These are phyloP conservation scores for Vesta saturnalis DNA, from an alignment of 2,888 invertebrate genomes.

Conservation along the genomic window DNA sequence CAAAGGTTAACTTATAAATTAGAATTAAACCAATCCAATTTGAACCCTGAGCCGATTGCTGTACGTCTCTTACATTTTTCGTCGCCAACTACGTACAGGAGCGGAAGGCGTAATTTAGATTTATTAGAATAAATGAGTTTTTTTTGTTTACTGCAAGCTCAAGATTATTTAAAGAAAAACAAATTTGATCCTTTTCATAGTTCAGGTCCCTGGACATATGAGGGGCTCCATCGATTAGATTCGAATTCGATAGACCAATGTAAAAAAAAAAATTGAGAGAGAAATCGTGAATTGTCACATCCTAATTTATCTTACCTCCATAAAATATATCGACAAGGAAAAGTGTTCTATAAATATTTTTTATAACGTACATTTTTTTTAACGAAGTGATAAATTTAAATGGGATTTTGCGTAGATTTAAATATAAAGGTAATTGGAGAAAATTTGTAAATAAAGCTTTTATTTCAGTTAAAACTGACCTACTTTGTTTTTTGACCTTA, in stretches of 20 bases:
- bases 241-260: slow-evolving; percentile 15
- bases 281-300: slow-evolving; percentile 18
- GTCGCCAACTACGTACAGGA: no score
- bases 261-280: slow-evolving; percentile 18
- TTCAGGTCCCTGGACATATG: slow-evolving; percentile 6
- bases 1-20: no score
- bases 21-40: no score
- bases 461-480: slow-evolving; percentile 1
- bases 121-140: no score
- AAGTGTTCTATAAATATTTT: background rate
- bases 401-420: background rate
- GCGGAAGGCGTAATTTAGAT: no score
- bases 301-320: slow-evolving; percentile 12
- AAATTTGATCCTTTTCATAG: background rate
- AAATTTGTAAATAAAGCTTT: background rate
- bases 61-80: no score
- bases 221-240: slow-evolving; percentile 26
- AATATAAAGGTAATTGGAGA: background rate
- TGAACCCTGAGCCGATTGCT: no score
- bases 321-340: background rate
- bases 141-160: no score
- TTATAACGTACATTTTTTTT: background rate
- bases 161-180: background rate
- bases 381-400: background rate
- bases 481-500: background rate